Conservation (phyloP, 2,797 vertebrate genomes). For the Neomorphus geoffroyi region DNA sequence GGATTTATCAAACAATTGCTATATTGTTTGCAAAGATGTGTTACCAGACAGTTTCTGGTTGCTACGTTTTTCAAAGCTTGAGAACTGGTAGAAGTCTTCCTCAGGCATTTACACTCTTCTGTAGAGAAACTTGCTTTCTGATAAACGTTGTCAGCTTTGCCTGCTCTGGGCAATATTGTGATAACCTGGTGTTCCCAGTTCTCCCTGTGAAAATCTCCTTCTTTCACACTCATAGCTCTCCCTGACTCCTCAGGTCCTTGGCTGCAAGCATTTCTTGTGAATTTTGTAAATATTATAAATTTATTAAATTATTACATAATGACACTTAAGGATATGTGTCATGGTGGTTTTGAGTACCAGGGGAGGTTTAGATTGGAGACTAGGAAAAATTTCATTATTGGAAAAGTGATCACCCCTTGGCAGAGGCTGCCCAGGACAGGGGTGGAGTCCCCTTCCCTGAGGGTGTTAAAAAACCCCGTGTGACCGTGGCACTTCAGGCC, state of each 20-base stretch:
- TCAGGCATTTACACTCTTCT: not conserved
- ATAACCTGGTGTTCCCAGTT: not conserved
- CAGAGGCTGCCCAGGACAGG: no score
- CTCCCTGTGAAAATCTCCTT: not conserved
- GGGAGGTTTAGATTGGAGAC: no score
- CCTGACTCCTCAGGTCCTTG: not conserved
- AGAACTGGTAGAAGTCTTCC: not conserved
- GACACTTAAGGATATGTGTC: not conserved
- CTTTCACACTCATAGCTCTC: not conserved
- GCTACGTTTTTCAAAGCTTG: not conserved
- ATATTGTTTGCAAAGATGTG: not conserved
- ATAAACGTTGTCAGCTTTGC: not conserved
- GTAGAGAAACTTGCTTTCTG: not conserved
- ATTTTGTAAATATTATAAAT: not conserved
- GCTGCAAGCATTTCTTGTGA: not conserved
- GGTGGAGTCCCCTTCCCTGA: no score
- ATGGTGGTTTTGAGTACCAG: no score
- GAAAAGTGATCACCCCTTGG: no score
- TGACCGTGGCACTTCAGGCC: no score
- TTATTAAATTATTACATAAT: not conserved
- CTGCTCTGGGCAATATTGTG: not conserved
- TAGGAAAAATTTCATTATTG: no score
- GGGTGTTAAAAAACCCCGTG: no score
- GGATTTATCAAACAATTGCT: not conserved
- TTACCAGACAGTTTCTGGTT: not conserved